phyloP scores from a whole-genome alignment of 1,140 invertebrate species.

The Drosophila nebulosa region DNA sequence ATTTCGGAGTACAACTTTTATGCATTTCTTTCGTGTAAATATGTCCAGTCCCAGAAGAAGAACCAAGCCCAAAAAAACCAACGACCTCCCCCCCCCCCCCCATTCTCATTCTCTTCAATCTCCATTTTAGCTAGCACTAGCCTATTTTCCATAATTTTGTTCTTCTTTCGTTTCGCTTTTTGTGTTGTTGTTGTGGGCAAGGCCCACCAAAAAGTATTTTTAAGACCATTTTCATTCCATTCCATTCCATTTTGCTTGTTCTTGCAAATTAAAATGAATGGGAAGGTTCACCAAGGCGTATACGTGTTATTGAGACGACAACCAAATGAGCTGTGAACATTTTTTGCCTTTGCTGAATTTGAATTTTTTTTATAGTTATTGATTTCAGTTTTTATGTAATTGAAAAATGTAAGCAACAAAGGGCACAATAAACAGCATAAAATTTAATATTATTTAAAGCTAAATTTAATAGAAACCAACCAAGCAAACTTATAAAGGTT shows the following conservation, averaged over 20 bases:
- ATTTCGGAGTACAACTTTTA: conserved; percentile 51
- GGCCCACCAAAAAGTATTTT: conserved; percentile 59
- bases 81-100: background rate
- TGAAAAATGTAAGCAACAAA: conserved; percentile 3
- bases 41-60: conserved; percentile 6
- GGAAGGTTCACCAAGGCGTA: conserved; percentile 52
- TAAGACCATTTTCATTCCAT: conserved; percentile 32
- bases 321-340: conserved; percentile 67
- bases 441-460: background rate
- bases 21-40: conserved; percentile 74
- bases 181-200: conserved; percentile 69
- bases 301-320: conserved; percentile 55
- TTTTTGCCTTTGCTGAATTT: conserved; percentile 44
- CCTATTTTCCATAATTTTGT: conserved; percentile 22
- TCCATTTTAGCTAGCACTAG: background rate
- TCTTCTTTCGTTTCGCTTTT: conserved; percentile 10
- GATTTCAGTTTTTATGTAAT: conserved; percentile 9
- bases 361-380: conserved; percentile 52
- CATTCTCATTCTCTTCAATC: background rate
- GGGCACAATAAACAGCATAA: background rate
- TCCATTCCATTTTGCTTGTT: conserved; percentile 3
- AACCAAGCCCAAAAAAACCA: background rate
- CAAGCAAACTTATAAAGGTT: background rate
- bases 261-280: conserved; percentile 65
- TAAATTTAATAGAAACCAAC: background rate